Conservation (phyloP, 2,797 vertebrate genomes). For the Acipenser oxyrinchus region DNA sequence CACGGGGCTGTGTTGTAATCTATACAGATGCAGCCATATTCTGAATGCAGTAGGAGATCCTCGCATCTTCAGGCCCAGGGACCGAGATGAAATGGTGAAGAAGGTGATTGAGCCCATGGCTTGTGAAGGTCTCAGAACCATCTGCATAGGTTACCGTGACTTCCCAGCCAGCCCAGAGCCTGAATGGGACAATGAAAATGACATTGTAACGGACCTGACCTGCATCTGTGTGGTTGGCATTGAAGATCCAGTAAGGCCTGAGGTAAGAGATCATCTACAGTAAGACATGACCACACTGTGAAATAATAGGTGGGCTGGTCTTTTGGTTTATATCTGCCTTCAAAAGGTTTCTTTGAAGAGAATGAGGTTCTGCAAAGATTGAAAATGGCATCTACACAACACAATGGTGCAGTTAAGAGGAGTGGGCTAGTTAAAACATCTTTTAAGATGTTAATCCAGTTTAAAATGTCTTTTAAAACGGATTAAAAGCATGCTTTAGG, state of each 20-base stretch:
- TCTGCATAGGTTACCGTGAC: constrained; percentile 90
- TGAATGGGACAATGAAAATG: constrained; percentile 86
- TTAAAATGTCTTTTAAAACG: no score
- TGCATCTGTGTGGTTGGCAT: constrained; percentile 93
- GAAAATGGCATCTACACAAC: no score
- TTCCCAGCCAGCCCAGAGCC: constrained; percentile 78
- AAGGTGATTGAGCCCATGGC: constrained; percentile 98
- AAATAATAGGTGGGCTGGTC: no score
- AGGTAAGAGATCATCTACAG: constrained; percentile 58
- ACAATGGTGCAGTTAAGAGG: no score
- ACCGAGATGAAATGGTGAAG: constrained; percentile 96
- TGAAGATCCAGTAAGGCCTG: constrained; percentile 91
- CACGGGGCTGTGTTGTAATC: not conserved
- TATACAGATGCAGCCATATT: constrained; percentile 74
- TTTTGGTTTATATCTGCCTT: no score
- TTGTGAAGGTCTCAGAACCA: constrained; percentile 86
- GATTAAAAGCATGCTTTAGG: no score
- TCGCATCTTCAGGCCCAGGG: constrained; percentile 80
- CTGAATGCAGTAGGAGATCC: constrained; percentile 71
- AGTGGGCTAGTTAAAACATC: no score
- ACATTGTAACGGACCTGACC: constrained; percentile 81
- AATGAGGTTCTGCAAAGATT: no score
- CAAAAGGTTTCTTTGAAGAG: no score
- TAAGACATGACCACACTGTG: no score
- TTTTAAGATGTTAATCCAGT: no score